A percentile compares a stretch with the other conserved stretches of the same genome.
Conservation (phyloP, 2,797 vertebrate species). For the Aythya fuligula region DNA sequence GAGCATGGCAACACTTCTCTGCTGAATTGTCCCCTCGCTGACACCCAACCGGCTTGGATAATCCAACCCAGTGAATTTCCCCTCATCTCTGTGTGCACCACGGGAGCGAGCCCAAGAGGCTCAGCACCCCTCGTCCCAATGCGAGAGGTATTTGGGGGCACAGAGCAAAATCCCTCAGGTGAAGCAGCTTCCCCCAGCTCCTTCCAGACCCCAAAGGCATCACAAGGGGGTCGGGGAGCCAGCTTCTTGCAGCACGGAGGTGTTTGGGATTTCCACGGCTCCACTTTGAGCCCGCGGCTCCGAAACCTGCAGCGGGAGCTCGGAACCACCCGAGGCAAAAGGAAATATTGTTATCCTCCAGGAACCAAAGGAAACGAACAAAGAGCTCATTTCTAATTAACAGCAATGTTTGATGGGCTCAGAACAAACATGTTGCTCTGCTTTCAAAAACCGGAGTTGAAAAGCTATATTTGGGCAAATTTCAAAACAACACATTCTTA, state of each 20-base stretch:
- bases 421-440: slow-evolving; percentile 40
- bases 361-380: slow-evolving; percentile 19
- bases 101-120: background rate
- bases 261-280: background rate
- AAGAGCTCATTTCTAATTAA: slow-evolving; percentile 59
- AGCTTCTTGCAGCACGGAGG: background rate
- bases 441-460: slow-evolving; percentile 32
- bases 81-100: background rate
- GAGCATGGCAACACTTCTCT: background rate
- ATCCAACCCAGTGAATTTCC: background rate
- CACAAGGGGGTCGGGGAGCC: background rate
- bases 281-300: background rate
- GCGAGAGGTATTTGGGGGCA: background rate
- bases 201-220: background rate
- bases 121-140: background rate
- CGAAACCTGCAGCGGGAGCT: background rate
- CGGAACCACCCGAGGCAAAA: background rate
- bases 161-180: background rate
- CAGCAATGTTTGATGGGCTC: slow-evolving; percentile 49
- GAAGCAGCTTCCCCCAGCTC: background rate
- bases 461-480: slow-evolving; percentile 53
- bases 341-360: background rate
- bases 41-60: background rate
- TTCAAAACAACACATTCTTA: slow-evolving; percentile 40
- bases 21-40: background rate